Percentiles rank a stretch among this genome's conserved stretches.
phyloP scores from a whole-genome alignment of 2,113 vertebrate genomes.

The Polypterus bichir region DNA sequence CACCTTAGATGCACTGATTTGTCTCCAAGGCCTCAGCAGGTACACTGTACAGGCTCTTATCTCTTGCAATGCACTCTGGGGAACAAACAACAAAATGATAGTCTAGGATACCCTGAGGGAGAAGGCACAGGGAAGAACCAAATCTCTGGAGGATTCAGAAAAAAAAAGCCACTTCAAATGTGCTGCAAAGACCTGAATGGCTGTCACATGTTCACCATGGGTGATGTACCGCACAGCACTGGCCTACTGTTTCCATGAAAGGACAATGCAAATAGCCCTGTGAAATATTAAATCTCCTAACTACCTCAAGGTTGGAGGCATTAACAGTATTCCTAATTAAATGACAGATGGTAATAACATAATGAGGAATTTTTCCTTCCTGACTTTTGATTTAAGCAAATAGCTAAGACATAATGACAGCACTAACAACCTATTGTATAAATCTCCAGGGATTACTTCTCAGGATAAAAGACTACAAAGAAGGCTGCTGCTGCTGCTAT shows the following conservation, averaged over 20 bases:
- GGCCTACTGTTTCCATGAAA: constrained; percentile 3
- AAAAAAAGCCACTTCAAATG: background rate
- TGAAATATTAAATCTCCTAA: constrained; percentile 7
- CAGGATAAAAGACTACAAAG: too few species aligned
- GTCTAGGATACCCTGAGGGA: constrained; percentile 63
- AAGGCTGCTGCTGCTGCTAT: too few species aligned
- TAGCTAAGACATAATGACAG: too few species aligned
- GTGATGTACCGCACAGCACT: background rate
- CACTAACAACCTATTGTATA: too few species aligned
- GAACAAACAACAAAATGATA: constrained; percentile 58
- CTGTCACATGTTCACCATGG: background rate
- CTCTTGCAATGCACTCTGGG: constrained; percentile 44
- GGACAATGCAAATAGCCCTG: constrained; percentile 2
- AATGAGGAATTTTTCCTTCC: too few species aligned
- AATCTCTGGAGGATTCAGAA: constrained; percentile 2
- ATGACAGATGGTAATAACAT: too few species aligned
- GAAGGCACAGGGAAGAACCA: constrained; percentile 45
- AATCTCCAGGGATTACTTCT: too few species aligned
- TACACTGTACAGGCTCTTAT: constrained; percentile 55
- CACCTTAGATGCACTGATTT: background rate
- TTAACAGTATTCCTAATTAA: too few species aligned
- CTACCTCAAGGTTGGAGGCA: background rate
- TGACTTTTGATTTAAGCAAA: too few species aligned
- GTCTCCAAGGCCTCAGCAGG: constrained; percentile 44
- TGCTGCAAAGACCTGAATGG: background rate